phyloP scores from a whole-genome alignment of 2,888 invertebrate species.

The Keiferia lycopersicella region DNA sequence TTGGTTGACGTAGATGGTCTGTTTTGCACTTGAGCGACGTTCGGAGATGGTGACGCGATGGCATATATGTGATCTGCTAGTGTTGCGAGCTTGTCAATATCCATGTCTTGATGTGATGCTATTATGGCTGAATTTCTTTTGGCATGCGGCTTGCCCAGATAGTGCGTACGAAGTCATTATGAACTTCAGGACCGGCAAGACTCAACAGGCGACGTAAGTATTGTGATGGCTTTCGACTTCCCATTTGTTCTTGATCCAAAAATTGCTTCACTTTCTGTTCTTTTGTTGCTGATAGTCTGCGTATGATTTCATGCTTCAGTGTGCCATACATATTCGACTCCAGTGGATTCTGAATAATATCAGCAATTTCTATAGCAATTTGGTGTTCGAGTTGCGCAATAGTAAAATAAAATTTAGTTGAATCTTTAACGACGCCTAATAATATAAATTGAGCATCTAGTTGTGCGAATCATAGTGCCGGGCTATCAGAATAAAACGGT shows the following conservation, averaged over 20 bases:
- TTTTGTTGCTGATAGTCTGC: not conserved
- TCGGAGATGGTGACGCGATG: not conserved
- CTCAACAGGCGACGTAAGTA: conserved; percentile 30
- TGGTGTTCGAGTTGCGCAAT: not conserved
- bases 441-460: too few species aligned
- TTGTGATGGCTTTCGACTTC: conserved; percentile 35
- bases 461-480: too few species aligned
- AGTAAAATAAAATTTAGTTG: too few species aligned
- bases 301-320: not conserved
- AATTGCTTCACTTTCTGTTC: not conserved
- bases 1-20: not conserved
- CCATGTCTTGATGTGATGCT: conserved; percentile 1
- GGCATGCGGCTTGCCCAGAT: conserved; percentile 33
- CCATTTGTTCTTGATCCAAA: conserved; percentile 31
- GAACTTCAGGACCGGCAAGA: conserved; percentile 32
- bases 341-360: not conserved
- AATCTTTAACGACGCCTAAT: too few species aligned
- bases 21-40: not conserved
- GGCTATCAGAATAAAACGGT: too few species aligned
- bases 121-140: conserved; percentile 19
- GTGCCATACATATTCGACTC: not conserved
- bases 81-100: not conserved
- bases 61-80: not conserved
- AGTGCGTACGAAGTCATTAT: conserved; percentile 32
- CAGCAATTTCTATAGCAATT: not conserved